Percentiles rank a stretch among this genome's conserved stretches.
These are phyloP conservation scores for Scophthalmus maximus DNA, from an alignment of 2,113 vertebrate species.

Conservation along the genomic window DNA sequence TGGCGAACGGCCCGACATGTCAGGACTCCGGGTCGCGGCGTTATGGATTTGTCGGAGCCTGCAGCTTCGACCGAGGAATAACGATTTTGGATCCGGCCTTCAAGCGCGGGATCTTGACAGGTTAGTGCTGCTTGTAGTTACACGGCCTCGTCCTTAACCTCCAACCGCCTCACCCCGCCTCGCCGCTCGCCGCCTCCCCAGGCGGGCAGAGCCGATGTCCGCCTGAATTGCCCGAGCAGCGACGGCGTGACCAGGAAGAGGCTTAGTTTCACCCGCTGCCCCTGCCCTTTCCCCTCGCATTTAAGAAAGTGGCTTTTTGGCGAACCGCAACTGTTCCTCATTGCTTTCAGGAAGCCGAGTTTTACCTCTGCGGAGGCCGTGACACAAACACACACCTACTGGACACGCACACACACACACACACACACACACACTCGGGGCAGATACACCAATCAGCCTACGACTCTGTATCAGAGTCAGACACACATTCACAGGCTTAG, in stretches of 20 bases:
- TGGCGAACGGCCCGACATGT: conserved; percentile 32
- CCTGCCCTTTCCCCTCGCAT: conserved; percentile 46
- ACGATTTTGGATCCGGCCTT: conserved; percentile 56
- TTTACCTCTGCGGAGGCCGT: conserved; percentile 15
- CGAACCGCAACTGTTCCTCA: conserved; percentile 56
- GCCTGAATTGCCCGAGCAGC: conserved; percentile 11
- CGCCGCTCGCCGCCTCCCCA: not conserved
- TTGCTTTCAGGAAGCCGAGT: conserved; percentile 29
- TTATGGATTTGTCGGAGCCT: conserved; percentile 57
- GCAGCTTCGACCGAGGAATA: conserved; percentile 52
- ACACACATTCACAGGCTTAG: conserved; percentile 72
- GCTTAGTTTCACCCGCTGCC: conserved; percentile 64
- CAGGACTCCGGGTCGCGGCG: not conserved
- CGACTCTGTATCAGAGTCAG: conserved; percentile 67
- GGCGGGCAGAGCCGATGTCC: conserved; percentile 4
- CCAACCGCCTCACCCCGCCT: not conserved
- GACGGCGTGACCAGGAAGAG: conserved; percentile 46
- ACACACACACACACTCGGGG: conserved; percentile 12
- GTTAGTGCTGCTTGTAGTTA: conserved; percentile 61
- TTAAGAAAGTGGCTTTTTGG: conserved; percentile 65
- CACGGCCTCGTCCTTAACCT: conserved; percentile 57
- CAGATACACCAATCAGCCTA: conserved; percentile 67
- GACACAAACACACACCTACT: conserved; percentile 9
- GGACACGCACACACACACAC: not conserved
- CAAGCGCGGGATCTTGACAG: conserved; percentile 38